Base-by-base conservation (phyloP, 2,797 vertebrate genomes). In the Lagodon rhomboides region DNA sequence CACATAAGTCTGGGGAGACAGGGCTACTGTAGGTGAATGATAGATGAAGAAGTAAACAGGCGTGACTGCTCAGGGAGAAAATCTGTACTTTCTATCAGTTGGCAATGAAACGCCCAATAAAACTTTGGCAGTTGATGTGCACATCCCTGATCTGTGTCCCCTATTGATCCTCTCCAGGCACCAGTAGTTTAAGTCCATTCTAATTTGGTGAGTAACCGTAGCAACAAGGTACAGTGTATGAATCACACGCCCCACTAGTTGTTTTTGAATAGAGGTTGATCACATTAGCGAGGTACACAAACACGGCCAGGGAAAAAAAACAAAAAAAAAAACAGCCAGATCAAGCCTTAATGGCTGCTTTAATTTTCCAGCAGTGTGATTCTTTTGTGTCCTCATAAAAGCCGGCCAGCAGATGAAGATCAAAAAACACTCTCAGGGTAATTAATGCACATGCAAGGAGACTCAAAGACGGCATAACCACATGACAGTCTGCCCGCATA, bases 171-270 rank as follows among this genome's bases (percentile, higher is more conserved):
- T n/a, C 61, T n/a, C 51, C 51, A 66, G 61, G 55, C 77, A 65
- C 73, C 65, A 30, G 46, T 61, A 41, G 79, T 82, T 79, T 64
- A 61, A 64, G 47, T 77, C 83, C 49, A 53, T 61, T 83, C 74
- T 83, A 85, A 92, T 88, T 89, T 73, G 68, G 79, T 82, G 73
- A 77, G 88, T 85, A 80, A 75, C 87, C 77, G 41, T 85, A 83
- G 87, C 78, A 79, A 90, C 82, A 58, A 80, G 71, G 75, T 64
- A 56, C 38, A 11, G 67, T 4, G 67, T 12, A 78, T 71, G 71
- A 87, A 83, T 91, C 79, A 74, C 82, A 74, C 60, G 60, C 55
- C 63, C 68, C 47, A 53, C 47, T 46, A 44, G 47, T 72, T 80
- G 80, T 84, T 85, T 88, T 54, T 78, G 25, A 79, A 54, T 27